A percentile compares a stretch with the other conserved stretches of the same genome.
Evolutionary conservation across 2,888 invertebrate species (phyloP).

Genomic region (Cosmia pyralina): DNA sequence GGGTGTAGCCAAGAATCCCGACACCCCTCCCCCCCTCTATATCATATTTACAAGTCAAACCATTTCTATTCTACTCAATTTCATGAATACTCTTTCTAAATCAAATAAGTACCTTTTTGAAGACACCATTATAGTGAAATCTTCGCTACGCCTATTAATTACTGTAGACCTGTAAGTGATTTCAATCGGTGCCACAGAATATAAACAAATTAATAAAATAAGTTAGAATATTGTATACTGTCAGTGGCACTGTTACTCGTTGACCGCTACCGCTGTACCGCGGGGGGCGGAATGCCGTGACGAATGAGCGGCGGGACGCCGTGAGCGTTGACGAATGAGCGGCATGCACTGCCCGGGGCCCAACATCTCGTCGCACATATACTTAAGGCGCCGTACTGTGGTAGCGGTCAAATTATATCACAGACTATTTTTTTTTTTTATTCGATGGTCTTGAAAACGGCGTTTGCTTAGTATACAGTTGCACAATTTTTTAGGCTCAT

Average conservation of each 20-base stretch:
- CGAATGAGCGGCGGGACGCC: too few relatives aligned
- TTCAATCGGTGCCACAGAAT: background rate
- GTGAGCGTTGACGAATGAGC: too few relatives aligned
- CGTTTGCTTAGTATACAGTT: background rate
- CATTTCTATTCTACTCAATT: background rate
- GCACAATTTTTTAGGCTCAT: background rate
- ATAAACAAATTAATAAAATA: background rate
- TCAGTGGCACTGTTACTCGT: background rate
- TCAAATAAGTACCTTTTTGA: background rate
- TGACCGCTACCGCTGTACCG: too few relatives aligned
- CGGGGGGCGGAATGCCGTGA: too few relatives aligned
- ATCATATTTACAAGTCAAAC: slow-evolving; percentile 7
- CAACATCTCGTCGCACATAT: too few relatives aligned
- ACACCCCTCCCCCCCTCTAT: background rate
- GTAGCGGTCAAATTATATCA: background rate
- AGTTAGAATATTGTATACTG: background rate
- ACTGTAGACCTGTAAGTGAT: slow-evolving; percentile 19
- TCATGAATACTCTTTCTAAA: background rate
- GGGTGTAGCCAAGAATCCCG: slow-evolving; percentile 4
- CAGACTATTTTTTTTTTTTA: background rate
- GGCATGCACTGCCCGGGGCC: too few relatives aligned
- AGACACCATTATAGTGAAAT: background rate
- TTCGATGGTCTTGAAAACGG: background rate
- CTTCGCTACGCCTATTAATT: background rate
- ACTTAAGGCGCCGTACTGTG: too few relatives aligned